Evolutionary conservation across 2,888 invertebrate genomes (phyloP), one percentile per base, ranked within the genome.

Genomic region (Thymelicus acteon): DNA sequence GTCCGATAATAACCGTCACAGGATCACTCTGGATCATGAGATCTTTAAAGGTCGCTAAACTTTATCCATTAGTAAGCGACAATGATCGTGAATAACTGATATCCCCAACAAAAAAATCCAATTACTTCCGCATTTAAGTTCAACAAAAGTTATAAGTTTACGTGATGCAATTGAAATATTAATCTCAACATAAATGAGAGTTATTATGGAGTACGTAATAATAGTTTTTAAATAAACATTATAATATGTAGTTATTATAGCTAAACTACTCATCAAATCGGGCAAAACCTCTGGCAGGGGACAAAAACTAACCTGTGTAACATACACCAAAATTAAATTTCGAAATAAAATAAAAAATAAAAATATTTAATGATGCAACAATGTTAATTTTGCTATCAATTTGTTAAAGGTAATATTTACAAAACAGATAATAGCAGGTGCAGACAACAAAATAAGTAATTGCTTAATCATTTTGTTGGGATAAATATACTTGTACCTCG

Each of bases 1-100:
- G 66, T 64, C 65, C 73, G 77, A 79, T 79, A 79, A 79, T 78
- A 78, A 76, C 73, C 75, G 71, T 77, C 75, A 73, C 75, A 76
- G 73, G 71, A 74, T 73, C 72, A 76, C 72, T 69, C 57, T 40
- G 62, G 69, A 69, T 68, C 67, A 60, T 62, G 54, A 72, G 75
- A 74, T 74, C 75, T 73, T 73, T 72, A 72, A 71, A 67, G 54
- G 72, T 73, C 73, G 66, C 72, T 75, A 73, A 73, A 73, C 74
- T 74, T 72, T 47, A 44, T 66, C 44, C 49, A 52, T 49, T 39
- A 15, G 60, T 40, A n/a, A 60, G 68, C 62, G 62, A 68, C 54
- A 62, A 60, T 24, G 61, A 48, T 54, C 6, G 24, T 52, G 44
- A 61, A 67, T 37, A 40, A 58, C 4, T 58, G 60, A 60, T 60